Evolutionary conservation across 2,113 vertebrate species (phyloP).

Genomic region (Onychostruthus taczanowskii): DNA sequence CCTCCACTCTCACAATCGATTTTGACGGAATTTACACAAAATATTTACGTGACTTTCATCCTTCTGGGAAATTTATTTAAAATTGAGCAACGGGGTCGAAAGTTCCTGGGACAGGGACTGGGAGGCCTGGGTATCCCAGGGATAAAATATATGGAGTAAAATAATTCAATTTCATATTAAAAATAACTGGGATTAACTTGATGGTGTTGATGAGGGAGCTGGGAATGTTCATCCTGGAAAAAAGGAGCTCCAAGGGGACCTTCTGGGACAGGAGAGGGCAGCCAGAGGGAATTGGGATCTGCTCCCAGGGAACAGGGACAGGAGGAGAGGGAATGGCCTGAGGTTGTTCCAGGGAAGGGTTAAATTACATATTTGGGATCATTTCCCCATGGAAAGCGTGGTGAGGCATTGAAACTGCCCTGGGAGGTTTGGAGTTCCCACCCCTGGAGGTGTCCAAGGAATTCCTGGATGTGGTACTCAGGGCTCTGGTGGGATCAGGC

Average conservation of each 20-base stretch:
- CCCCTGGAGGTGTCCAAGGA: no score
- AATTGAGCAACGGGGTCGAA: neutral
- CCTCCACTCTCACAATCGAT: neutral
- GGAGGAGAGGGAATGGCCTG: neutral
- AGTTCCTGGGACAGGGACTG: neutral
- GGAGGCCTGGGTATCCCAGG: neutral
- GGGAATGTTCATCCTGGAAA: neutral
- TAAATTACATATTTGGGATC: neutral
- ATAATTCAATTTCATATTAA: neutral
- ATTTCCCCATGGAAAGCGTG: neutral
- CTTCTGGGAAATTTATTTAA: neutral
- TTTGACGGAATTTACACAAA: neutral
- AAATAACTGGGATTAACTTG: neutral
- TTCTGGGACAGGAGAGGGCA: neutral
- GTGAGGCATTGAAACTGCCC: neutral
- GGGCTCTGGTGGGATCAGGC: no score
- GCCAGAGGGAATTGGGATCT: neutral
- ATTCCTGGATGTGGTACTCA: neutral
- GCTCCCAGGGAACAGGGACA: neutral
- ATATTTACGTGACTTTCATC: neutral
- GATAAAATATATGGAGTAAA: neutral
- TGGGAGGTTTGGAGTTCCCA: neutral
- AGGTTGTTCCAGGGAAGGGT: neutral
- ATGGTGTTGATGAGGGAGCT: neutral
- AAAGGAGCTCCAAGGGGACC: neutral